These are phyloP conservation scores for Tenualosa thibaudeaui DNA, from an alignment of 2,797 vertebrate species.

Conservation along the genomic window DNA sequence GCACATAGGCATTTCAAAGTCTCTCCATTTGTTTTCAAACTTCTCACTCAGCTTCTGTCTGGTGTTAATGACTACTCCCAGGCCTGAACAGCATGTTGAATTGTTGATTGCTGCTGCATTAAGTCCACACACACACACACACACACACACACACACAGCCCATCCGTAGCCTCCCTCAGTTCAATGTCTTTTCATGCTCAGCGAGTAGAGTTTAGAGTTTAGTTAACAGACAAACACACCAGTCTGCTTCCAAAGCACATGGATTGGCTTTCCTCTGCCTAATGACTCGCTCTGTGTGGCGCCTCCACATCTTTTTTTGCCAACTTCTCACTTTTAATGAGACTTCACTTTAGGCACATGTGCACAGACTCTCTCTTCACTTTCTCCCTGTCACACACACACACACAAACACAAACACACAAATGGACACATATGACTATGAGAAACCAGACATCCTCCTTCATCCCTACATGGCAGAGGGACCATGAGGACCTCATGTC, in stretches of 20 bases:
- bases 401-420: slow-evolving; percentile 39
- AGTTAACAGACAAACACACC: not conserved
- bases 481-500: too few species aligned
- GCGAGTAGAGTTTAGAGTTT: not conserved
- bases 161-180: not conserved
- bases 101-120: not conserved
- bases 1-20: slow-evolving; percentile 10
- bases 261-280: slow-evolving; percentile 8
- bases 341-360: not conserved
- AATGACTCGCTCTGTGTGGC: slow-evolving; percentile 6
- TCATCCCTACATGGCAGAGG: too few species aligned
- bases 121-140: too few species aligned
- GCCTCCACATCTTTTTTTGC: not conserved
- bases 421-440: slow-evolving; percentile 26
- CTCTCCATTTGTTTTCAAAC: slow-evolving; percentile 11
- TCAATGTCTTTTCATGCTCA: not conserved
- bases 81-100: slow-evolving; percentile 17
- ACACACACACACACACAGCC: not conserved
- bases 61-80: slow-evolving; percentile 12
- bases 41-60: not conserved
- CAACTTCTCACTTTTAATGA: slow-evolving; percentile 8
- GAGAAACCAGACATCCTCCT: too few species aligned
- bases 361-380: too few species aligned
- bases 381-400: slow-evolving; percentile 37
- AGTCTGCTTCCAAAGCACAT: not conserved